Base-by-base conservation (phyloP, 2,888 invertebrate genomes). In the Icerya purchasi region DNA sequence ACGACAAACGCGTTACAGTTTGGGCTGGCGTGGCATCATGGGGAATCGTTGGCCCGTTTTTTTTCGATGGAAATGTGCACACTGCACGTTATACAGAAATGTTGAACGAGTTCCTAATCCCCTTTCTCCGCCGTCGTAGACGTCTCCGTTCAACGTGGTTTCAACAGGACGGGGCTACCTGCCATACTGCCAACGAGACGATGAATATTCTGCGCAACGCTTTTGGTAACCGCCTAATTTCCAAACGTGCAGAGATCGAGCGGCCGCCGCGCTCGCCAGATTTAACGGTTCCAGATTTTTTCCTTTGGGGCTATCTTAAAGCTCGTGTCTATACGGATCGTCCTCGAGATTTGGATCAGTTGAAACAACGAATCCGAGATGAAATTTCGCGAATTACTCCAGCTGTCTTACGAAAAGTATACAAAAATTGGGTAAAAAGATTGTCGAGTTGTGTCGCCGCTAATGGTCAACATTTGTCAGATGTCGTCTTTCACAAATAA, bases 61-160 rank as follows among this genome's bases (percentile, higher is more conserved):
- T 64, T 63, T 63, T 63, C 56, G 24, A 61, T 25, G 55, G 50
- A 22, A n/a, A n/a, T 51, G 51, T 51, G 19, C n/a, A 51, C 51
- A 20, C 19, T 19, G 20, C 51, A 20, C 51, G 51, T 20, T 51
- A 51, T 51, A 51, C 20, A n/a, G 51, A 51, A 20, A 51, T 51
- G 51, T 19, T 51, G 20, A 51, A 51, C 51, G n/a, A n/a, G 51
- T 51, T 51, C 20, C 20, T 51, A 51, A n/a, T 51, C 20, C 51
- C 51, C 51, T 51, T 20, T 19, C 51, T 51, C 20, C 51, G 51
- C 20, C 51, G 51, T 51, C 51, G 3, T 3, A 2, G 51, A 19
- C 51, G 51, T 51, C 51, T 2, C n/a, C n/a, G n/a, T n/a, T n/a
- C n/a, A n/a, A n/a, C n/a, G n/a, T n/a, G n/a, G n/a, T n/a, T n/a